Base-by-base conservation (phyloP, 2,113 vertebrate genomes). In the Acrocephalus kingi region DNA sequence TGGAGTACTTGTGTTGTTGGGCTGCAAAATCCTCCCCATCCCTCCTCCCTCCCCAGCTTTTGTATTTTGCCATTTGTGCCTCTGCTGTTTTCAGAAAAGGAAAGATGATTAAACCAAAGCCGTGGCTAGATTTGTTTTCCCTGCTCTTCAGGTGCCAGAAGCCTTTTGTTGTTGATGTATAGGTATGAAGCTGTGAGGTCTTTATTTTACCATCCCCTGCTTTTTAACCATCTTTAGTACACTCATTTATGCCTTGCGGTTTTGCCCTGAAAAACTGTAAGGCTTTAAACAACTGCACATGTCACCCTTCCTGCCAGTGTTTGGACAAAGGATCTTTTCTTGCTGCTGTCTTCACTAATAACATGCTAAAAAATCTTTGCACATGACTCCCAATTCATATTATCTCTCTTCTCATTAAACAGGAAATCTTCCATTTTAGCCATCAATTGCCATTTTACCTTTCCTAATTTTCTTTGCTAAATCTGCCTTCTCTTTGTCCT, bases 211-310 rank as follows among this genome's bases (percentile, higher is more conserved):
- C 14, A 7, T 74, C n/a, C 30, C n/a, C 41, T 86, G 45, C 56
- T 78, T 96, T 90, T 78, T 52, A 84, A 45, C 28, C 46, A 48
- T 61, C 90, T 89, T 90, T 75, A 72, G 85, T 86, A 94, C 78
- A 72, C 43, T 84, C 56, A 18, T 81, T 90, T 87, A 37, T 61
- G 16, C 68, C 54, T 71, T 16, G 35, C 0, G 1, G 49, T 86
- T 96, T 95, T 90, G 61, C 73, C 82, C 76, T 82, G 56, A 49
- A 96, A 95, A 83, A 51, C 75, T n/a, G 15, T 62, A 51, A 89
- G 90, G 97, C 98, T 97, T 97, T 98, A 97, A 96, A 95, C 90
- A 89, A 84, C 41, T 45, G 79, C 76, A 95, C 93, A 84, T 92
- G 94, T 93, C 91, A 91, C 91, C 75, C 93, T 94, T 92, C 61